These are phyloP conservation scores for Ancistrus triradiatus DNA, from an alignment of 2,113 vertebrate species.

Conservation along the genomic window DNA sequence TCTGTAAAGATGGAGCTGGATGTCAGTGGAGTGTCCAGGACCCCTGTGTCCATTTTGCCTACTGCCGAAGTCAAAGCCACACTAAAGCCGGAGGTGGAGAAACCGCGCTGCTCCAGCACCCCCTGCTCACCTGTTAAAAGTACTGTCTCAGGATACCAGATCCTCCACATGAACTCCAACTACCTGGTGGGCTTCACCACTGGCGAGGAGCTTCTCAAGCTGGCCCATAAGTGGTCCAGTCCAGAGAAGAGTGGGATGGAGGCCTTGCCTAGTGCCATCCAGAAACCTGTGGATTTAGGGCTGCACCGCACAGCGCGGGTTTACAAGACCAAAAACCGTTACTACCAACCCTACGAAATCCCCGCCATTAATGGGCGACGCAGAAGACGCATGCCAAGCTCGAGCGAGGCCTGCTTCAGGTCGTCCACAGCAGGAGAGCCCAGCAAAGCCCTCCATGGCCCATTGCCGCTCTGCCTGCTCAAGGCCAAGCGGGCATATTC, in stretches of 20 bases:
- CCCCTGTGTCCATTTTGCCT: slow-evolving; percentile 72
- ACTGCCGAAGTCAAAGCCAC: slow-evolving; percentile 75
- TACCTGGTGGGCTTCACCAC: slow-evolving; percentile 93
- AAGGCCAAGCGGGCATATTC: slow-evolving; percentile 87
- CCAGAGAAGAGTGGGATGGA: slow-evolving; percentile 70
- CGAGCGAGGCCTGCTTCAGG: slow-evolving; percentile 85
- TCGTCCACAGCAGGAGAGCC: slow-evolving; percentile 74
- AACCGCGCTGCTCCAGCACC: slow-evolving; percentile 89
- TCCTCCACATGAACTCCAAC: slow-evolving; percentile 96
- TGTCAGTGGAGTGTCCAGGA: slow-evolving; percentile 79
- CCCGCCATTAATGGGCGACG: slow-evolving; percentile 81
- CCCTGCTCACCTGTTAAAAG: slow-evolving; percentile 88
- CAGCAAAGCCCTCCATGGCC: slow-evolving; percentile 75
- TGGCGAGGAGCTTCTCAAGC: slow-evolving; percentile 89
- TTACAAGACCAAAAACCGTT: slow-evolving; percentile 82
- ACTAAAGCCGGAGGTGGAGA: slow-evolving; percentile 75
- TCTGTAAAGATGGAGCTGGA: slow-evolving; percentile 87
- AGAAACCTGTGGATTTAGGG: slow-evolving; percentile 78
- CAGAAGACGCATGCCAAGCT: slow-evolving; percentile 88
- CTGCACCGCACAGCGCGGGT: slow-evolving; percentile 77
- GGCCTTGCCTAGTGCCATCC: slow-evolving; percentile 57
- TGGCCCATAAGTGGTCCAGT: slow-evolving; percentile 79
- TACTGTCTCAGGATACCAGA: slow-evolving; percentile 87
- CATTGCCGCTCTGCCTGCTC: slow-evolving; percentile 86
- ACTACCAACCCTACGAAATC: slow-evolving; percentile 93